Base-by-base conservation (phyloP, 1,140 invertebrate species). In the Arion vulgaris region DNA sequence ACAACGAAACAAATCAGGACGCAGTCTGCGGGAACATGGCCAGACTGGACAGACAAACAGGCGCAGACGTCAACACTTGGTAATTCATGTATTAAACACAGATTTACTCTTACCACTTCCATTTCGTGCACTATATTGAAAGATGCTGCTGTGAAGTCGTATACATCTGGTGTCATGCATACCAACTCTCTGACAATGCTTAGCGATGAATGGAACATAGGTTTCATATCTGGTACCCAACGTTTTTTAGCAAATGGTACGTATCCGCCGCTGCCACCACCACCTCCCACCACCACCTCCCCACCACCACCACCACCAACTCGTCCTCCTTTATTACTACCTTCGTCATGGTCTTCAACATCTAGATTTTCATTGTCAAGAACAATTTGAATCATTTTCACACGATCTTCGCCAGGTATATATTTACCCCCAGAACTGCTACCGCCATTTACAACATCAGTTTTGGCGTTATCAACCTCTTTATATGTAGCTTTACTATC, bases 71-170 rank as follows among this genome's bases (percentile, higher is more conserved):
- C n/a, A n/a, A n/a, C n/a, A n/a, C n/a, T n/a, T n/a, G n/a, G n/a
- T n/a, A n/a, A n/a, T n/a, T n/a, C n/a, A n/a, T n/a, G n/a, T n/a
- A n/a, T n/a, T n/a, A n/a, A 45, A 45, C 5, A 45, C 5, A 45
- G 15, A 45, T 15, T 7, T 45, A 45, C 5, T 57, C 53, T 71
- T 71, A 80, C 78, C 62, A 69, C n/a, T n/a, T 80, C 78, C 62
- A 80, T 69, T 38, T 80, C 78, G 39, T 80, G 62, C 0, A 80
- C 68, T 26, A 80, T 49, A 41, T 80, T 80, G 78, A 80, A 80
- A 4, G 78, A 62, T 23, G 78, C 41, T 1, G 49, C 78, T 1
- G 78, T 80, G 66, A 80, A 69, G 45, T 80, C 78, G 45, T 71
- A 80, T 2, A 80, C 78, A 51, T 80, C 78, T 0, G 78, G 78